Conservation (phyloP, 2,113 vertebrate species). For the Recurvirostra avosetta region DNA sequence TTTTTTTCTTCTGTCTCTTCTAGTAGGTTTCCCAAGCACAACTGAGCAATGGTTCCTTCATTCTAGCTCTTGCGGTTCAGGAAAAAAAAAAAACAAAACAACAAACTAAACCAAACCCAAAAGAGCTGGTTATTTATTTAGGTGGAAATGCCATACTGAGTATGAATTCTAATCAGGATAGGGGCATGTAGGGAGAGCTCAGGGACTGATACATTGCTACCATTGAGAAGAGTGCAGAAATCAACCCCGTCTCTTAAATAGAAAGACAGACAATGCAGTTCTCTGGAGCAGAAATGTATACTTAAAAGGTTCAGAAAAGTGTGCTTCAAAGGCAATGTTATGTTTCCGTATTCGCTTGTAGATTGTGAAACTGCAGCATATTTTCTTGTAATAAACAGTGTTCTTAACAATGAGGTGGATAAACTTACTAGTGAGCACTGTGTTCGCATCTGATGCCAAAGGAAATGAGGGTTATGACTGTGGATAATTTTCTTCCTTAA, state of each 20-base stretch:
- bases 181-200: background rate
- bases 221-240: background rate
- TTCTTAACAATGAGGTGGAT: background rate
- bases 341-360: background rate
- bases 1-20: background rate
- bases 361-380: background rate
- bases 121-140: background rate
- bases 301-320: background rate
- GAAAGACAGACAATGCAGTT: background rate
- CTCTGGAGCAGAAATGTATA: background rate
- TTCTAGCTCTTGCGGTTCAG: background rate
- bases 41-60: conserved; percentile 12
- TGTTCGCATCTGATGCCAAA: background rate
- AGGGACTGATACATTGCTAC: background rate
- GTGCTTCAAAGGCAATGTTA: background rate
- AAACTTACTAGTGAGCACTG: background rate
- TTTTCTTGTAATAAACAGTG: background rate
- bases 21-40: conserved; percentile 37
- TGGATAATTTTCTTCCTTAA: conserved; percentile 2
- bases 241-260: background rate
- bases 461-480: background rate
- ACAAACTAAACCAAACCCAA: too few species aligned
- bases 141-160: background rate
- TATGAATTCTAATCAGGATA: background rate
- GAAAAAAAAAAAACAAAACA: background rate